Percentiles rank a stretch among this genome's conserved stretches.
phyloP scores from a whole-genome alignment of 2,888 invertebrate species.

The Nipponacmea schrenckii region DNA sequence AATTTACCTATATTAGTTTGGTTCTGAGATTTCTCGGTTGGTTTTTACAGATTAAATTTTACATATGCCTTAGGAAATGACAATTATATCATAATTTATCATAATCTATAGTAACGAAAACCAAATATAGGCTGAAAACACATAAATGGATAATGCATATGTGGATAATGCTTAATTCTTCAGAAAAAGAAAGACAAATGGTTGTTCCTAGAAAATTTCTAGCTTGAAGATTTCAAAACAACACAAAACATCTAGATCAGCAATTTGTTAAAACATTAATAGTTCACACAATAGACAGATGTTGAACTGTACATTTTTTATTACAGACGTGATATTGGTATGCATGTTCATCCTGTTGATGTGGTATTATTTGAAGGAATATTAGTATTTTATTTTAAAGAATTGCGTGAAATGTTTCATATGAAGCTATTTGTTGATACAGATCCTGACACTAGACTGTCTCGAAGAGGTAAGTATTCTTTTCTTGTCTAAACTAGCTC shows the following conservation, averaged over 20 bases:
- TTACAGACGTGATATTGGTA: constrained; percentile 60
- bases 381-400: constrained; percentile 95
- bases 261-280: no score
- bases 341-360: constrained; percentile 92
- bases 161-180: no score
- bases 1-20: background rate
- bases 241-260: no score
- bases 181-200: background rate
- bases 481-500: background rate
- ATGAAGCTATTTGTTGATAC: constrained; percentile 99
- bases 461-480: constrained; percentile 83
- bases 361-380: constrained; percentile 98
- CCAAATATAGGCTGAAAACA: no score
- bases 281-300: no score
- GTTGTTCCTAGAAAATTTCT: background rate
- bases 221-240: no score
- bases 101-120: no score
- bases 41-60: background rate
- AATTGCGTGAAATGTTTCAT: constrained; percentile 93
- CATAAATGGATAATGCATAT: no score
- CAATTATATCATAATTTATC: no score
- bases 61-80: no score
- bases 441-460: constrained; percentile 96
- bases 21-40: background rate
- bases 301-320: background rate